These are phyloP conservation scores for Tyrophagus putrescentiae DNA, from an alignment of 1,140 invertebrate species.

Conservation along the genomic window DNA sequence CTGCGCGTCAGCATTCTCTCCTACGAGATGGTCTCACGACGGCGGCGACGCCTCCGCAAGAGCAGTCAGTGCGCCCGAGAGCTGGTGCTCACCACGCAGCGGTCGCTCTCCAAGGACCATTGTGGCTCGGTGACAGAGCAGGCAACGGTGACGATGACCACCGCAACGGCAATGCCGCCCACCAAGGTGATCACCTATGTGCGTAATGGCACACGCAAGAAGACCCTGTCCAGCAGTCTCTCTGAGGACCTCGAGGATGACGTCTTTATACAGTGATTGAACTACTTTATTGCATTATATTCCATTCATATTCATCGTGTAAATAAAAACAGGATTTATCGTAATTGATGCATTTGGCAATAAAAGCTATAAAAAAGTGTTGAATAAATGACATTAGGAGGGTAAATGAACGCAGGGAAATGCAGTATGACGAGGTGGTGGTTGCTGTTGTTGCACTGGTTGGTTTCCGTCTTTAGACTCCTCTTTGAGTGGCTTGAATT, in stretches of 20 bases:
- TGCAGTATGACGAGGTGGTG: no score
- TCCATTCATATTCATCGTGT: neutral
- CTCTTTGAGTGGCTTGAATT: neutral
- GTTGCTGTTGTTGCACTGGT: neutral
- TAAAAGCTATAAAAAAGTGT: neutral
- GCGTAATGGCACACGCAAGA: neutral
- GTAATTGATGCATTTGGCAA: neutral
- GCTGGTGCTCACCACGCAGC: neutral
- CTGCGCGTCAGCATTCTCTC: neutral
- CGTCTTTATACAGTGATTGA: slow-evolving; percentile 17
- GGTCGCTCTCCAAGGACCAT: slow-evolving; percentile 1
- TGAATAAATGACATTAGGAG: neutral
- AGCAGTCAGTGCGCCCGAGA: neutral
- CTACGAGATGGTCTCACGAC: neutral
- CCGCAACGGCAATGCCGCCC: neutral
- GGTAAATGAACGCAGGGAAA: no score
- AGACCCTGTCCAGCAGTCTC: slow-evolving; percentile 4
- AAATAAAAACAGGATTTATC: neutral
- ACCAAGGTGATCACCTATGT: slow-evolving; percentile 11
- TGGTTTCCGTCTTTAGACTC: neutral
- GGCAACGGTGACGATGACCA: neutral
- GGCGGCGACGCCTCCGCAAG: neutral
- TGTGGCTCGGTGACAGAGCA: no score
- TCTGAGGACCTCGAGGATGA: slow-evolving; percentile 16
- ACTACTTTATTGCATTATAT: neutral